Evolutionary conservation across 2,888 invertebrate genomes (phyloP), one percentile per base, ranked within the genome.

Genomic region (Exephanes ischioxanthus): DNA sequence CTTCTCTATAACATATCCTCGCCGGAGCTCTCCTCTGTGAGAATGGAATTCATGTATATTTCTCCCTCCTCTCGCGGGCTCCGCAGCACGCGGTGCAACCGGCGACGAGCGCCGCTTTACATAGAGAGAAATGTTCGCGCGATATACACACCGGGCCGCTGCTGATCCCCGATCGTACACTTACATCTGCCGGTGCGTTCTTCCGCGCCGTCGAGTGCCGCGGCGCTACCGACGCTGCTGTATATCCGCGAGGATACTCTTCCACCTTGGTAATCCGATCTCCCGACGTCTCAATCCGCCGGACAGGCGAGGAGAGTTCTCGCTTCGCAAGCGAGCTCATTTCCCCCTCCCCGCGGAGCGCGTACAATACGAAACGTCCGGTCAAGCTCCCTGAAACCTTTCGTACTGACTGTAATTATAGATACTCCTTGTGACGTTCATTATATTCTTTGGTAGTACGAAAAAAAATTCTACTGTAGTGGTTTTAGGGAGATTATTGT

Each of bases 31-130:
- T 85, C 41, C 55, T 79, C 80, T 82, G 87, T 86, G 80, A 86
- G 84, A 86, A 87, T 83, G 85, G 84, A 86, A 87, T 86, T 84
- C 77, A 63, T 80, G 71, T 79, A 61, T 80, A 37, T 78, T 76
- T 75, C 76, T 66, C 41, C 51, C 51, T 33, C 14, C 51, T 53
- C 33, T 22, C 58, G 58, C 22, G 41, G 26, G 51, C 51, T 14
- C 61, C 7, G 16, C 58, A 63, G 66, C 66, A 53, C 51, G 53
- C 75, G 51, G 26, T 63, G 75, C n/a, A 16, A 19, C 79, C 63
- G 68, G 58, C 70, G 66, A 55, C 71, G 76, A 76, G 48, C 22
- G 41, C 61, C 26, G 53, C 80, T 80, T 80, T 61, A 80, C 67
- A 77, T 63, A 80, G 80, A 72, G 30, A 26, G 77, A 80, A 78